A percentile compares a stretch with the other conserved stretches of the same genome.
Evolutionary conservation across 2,113 vertebrate genomes (phyloP).

Genomic region (Sterna hirundo): DNA sequence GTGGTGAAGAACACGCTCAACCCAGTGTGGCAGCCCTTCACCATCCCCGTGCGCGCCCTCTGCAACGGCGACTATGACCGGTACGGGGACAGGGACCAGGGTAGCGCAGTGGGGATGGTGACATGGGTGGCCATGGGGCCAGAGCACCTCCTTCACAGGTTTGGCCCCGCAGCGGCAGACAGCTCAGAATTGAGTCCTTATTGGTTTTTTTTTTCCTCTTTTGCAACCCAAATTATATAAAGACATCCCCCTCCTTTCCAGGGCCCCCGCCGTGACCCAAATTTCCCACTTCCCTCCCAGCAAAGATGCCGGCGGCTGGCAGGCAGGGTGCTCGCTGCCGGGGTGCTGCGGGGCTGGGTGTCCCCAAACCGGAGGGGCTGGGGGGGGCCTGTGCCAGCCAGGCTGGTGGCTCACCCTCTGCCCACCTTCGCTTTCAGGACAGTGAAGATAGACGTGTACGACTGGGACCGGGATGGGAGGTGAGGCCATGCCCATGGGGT

Average conservation of each 20-base stretch:
- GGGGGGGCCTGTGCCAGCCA: not conserved
- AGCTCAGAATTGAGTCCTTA: not conserved
- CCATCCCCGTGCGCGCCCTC: slow-evolving; percentile 93
- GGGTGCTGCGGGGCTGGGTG: not conserved
- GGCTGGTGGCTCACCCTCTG: not conserved
- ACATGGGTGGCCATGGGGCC: not conserved
- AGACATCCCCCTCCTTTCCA: not conserved
- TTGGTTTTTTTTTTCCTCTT: not conserved
- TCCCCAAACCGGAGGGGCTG: not conserved
- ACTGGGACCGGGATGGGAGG: slow-evolving; percentile 98
- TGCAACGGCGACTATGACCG: slow-evolving; percentile 98
- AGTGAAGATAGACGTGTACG: slow-evolving; percentile 94
- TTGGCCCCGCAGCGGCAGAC: not conserved
- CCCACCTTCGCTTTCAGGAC: slow-evolving; percentile 78
- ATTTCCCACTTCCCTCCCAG: not conserved
- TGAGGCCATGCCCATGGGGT: slow-evolving; percentile 28
- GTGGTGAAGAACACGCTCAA: slow-evolving; percentile 96
- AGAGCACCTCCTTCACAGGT: not conserved
- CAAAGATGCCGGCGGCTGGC: not conserved
- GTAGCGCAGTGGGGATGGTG: not conserved
- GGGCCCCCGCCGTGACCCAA: slow-evolving; percentile 3
- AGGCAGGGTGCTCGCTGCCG: not conserved
- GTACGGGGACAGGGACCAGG: slow-evolving; percentile 23
- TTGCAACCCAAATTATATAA: not conserved
- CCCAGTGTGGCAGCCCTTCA: slow-evolving; percentile 96